A percentile compares a stretch with the other conserved stretches of the same genome.
Evolutionary conservation across 2,888 invertebrate genomes (phyloP).

Genomic region (Nephrocerus scutellatus): DNA sequence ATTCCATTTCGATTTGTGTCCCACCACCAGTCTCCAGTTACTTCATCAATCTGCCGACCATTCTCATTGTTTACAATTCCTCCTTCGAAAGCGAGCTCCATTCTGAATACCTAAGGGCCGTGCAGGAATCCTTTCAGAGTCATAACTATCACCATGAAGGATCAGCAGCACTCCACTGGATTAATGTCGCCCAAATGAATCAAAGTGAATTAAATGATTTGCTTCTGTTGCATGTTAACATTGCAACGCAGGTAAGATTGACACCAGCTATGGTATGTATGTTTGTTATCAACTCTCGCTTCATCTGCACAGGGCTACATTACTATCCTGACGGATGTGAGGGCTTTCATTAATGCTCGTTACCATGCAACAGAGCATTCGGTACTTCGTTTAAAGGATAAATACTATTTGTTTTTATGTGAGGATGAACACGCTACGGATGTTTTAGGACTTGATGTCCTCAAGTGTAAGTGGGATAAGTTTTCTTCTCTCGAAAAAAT

Average conservation of each 20-base stretch:
- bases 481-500: too few relatives aligned
- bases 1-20: too few relatives aligned
- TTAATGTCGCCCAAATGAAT: conserved; percentile 31
- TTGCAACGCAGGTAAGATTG: conserved; percentile 33
- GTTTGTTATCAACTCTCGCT: neutral
- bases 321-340: conserved; percentile 34
- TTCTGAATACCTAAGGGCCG: conserved; percentile 32
- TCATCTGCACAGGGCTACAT: conserved; percentile 37
- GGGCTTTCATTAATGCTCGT: conserved; percentile 36
- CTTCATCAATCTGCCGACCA: conserved; percentile 33
- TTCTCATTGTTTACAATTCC: conserved; percentile 36
- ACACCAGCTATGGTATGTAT: conserved; percentile 5
- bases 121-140: conserved; percentile 28
- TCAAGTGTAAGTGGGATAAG: conserved; percentile 38
- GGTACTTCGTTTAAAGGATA: conserved; percentile 40
- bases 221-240: conserved; percentile 34
- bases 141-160: conserved; percentile 19
- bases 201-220: conserved; percentile 25
- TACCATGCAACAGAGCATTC: conserved; percentile 42
- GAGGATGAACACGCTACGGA: conserved; percentile 34
- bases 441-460: conserved; percentile 31
- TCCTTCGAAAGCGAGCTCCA: conserved; percentile 12
- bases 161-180: conserved; percentile 35
- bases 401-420: conserved; percentile 40
- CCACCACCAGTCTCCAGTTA: conserved; percentile 35